A percentile compares a stretch with the other conserved stretches of the same genome.
phyloP scores from a whole-genome alignment of 2,888 invertebrate species.

The Eilema caniola region DNA sequence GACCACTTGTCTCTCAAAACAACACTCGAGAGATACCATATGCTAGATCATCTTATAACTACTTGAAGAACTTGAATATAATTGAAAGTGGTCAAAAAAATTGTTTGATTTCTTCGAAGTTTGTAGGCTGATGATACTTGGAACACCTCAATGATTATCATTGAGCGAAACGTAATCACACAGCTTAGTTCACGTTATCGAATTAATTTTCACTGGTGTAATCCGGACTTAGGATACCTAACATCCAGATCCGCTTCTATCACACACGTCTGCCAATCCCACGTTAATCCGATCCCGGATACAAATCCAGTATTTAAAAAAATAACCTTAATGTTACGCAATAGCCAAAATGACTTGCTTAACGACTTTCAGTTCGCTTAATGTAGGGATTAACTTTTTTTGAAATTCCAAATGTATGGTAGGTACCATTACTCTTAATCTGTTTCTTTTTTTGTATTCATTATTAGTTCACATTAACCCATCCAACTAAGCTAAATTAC shows the following conservation, averaged over 20 bases:
- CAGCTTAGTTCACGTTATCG: not conserved
- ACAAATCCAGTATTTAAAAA: not conserved
- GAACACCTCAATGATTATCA: not conserved
- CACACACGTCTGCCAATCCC: no score
- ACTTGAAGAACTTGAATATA: no score
- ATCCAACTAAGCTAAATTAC: not conserved
- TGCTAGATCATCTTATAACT: not conserved
- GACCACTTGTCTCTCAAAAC: not conserved
- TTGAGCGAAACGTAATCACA: not conserved
- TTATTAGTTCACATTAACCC: not conserved
- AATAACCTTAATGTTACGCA: not conserved
- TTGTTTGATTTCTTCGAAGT: not conserved
- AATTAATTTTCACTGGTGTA: not conserved
- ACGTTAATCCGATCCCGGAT: not conserved
- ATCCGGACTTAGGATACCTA: not conserved
- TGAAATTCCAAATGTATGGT: slow-evolving; percentile 1
- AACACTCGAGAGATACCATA: not conserved
- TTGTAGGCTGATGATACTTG: no score
- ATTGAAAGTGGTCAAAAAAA: no score
- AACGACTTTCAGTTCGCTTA: not conserved
- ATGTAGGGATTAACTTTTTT: slow-evolving; percentile 3
- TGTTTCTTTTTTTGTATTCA: not conserved
- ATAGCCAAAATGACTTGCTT: slow-evolving; percentile 1
- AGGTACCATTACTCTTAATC: slow-evolving; percentile 1
- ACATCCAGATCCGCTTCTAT: not conserved